A percentile compares a stretch with the other conserved stretches of the same genome.
Conservation (phyloP, 2,888 invertebrate species). For the Nemapogon koenigi region DNA sequence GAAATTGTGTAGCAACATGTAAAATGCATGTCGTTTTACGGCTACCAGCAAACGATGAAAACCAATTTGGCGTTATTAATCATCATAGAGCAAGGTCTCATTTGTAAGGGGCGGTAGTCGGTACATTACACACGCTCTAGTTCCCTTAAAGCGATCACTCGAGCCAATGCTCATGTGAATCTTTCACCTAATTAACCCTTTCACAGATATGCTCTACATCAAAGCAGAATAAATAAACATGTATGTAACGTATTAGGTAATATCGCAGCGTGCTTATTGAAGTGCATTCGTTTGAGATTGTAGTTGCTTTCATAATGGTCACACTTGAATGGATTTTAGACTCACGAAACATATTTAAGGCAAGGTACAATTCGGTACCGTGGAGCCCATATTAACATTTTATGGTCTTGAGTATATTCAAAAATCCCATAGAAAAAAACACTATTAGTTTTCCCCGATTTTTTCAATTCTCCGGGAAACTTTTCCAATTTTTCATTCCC, state of each 20-base stretch:
- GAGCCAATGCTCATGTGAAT: constrained; percentile 41
- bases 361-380: no score
- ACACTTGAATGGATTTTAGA: no score
- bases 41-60: constrained; percentile 19
- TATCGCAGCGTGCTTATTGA: constrained; percentile 4
- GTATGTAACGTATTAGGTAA: constrained; percentile 18
- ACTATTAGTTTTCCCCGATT: no score
- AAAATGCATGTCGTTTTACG: no score
- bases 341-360: no score
- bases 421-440: no score
- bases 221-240: constrained; percentile 52
- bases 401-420: no score
- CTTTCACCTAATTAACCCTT: constrained; percentile 60
- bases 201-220: constrained; percentile 46
- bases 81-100: constrained; percentile 10
- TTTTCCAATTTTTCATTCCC: no score
- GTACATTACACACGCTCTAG: constrained; percentile 36
- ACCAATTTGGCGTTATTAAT: constrained; percentile 25
- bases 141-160: constrained; percentile 50
- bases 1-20: no score
- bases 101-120: constrained; percentile 2
- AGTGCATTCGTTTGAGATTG: constrained; percentile 13
- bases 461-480: no score
- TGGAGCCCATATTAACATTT: no score
- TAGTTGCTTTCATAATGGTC: no score